A percentile compares a stretch with the other conserved stretches of the same genome.
Evolutionary conservation across 2,888 invertebrate genomes (phyloP).

Genomic region (Diarsia rubi): DNA sequence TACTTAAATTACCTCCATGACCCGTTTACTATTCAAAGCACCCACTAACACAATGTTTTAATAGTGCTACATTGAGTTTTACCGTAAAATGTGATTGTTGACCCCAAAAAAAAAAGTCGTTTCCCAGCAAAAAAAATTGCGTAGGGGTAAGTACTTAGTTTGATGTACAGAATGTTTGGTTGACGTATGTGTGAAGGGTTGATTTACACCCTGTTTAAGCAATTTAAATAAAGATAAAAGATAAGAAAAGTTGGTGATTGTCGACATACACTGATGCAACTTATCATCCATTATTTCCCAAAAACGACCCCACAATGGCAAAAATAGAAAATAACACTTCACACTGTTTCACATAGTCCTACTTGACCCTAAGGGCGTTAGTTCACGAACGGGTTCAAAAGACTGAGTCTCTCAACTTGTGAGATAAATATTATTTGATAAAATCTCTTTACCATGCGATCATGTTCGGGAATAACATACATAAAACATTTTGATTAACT

Average conservation of each 20-base stretch:
- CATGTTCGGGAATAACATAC: constrained; percentile 17
- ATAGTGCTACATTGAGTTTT: no score
- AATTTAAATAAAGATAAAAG: no score
- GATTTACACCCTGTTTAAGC: no score
- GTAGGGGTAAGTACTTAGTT: no score
- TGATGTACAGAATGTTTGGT: no score
- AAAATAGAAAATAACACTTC: background rate
- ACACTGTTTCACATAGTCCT: background rate
- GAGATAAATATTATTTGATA: constrained; percentile 37
- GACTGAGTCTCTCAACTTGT: constrained; percentile 7
- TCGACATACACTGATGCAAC: background rate
- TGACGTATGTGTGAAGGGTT: no score
- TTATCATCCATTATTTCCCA: background rate
- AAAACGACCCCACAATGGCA: background rate
- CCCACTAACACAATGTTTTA: no score
- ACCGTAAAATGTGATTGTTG: no score
- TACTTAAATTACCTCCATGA: no score
- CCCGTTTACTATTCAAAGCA: no score
- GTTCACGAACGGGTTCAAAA: constrained; percentile 25
- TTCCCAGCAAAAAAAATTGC: no score
- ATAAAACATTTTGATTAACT: constrained; percentile 19
- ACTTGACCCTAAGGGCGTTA: background rate
- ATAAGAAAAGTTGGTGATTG: background rate
- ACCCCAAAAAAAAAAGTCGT: no score
- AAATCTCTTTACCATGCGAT: constrained; percentile 11